Evolutionary conservation across 2,888 invertebrate species (phyloP), one percentile per base, ranked within the genome.

Genomic region (Selenia dentaria): DNA sequence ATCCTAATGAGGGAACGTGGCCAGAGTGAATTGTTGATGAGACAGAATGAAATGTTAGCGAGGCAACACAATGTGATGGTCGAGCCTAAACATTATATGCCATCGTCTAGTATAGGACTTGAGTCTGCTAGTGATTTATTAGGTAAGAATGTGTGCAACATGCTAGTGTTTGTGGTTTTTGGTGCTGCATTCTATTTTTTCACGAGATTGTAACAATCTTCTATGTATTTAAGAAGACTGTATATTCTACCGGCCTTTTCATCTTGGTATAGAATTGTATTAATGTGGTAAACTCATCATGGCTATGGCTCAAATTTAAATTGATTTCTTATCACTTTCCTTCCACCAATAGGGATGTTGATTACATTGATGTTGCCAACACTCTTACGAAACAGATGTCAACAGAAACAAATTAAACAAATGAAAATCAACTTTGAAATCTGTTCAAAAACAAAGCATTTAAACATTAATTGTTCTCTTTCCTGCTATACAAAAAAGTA

Each of bases 111-210:
- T 84, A 82, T 87, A 86, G 86, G 81, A 62, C 70, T 83, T 28
- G 89, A 88, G 35, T 80, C 85, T 40, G 72, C 79, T 87, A 89
- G 81, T 83, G 89, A 90, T 83, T 72, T 89, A 83, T 85, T 90
- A 89, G 89, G 89, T 90, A 59, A 81, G 74, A 31, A 26, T 11
- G 10, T 35, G 24, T 46, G 41, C 41, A 8, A 33, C 14, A 13
- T 36, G 13, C 28, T 27, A 8, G 34, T 39, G 5, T 36, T 42
- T 29, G 26, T 18, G 24, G 9, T 36, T 31, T 22, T 24, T 34
- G 35, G 11, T 28, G 45, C 49, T 34, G 51, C 51, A 8, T 25
- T 39, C 18, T 39, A 35, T n/a, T 45, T n/a, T 29, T 36, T 13
- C 10, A 11, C 20, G 11, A 37, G 8, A 37, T 22, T 35, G 18